phyloP scores from a whole-genome alignment of 2,888 invertebrate species.

The Pammene aurita region DNA sequence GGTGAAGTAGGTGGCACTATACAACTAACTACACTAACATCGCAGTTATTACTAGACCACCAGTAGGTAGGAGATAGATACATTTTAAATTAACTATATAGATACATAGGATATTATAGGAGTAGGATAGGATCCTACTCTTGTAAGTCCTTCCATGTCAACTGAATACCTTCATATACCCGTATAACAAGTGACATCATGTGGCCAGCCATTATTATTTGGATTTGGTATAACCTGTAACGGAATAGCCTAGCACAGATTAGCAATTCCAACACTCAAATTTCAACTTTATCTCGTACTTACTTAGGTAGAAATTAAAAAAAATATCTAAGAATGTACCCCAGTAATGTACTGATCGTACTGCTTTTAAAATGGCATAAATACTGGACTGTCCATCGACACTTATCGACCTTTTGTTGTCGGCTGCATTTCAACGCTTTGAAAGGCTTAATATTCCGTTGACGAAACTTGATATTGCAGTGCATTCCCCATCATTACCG shows the following conservation, averaged over 20 bases:
- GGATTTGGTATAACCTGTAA: conserved; percentile 11
- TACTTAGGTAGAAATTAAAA: background rate
- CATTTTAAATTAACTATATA: no score
- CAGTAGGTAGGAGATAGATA: no score
- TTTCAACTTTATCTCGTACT: background rate
- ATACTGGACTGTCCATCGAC: background rate
- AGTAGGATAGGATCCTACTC: no score
- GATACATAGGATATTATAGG: no score
- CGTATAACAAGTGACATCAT: background rate
- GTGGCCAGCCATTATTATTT: conserved; percentile 12
- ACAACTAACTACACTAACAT: no score
- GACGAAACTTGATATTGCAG: conserved; percentile 28
- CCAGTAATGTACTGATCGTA: background rate
- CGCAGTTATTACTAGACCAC: no score
- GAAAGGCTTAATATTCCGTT: conserved; percentile 16
- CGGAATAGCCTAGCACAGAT: background rate
- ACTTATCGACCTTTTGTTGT: background rate
- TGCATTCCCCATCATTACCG: conserved; percentile 32
- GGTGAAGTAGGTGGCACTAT: no score
- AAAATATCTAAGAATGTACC: background rate
- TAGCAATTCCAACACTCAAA: background rate
- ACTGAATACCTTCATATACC: no score
- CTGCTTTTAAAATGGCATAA: background rate
- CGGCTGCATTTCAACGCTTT: conserved; percentile 7
- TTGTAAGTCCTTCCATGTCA: no score